Conservation (phyloP, 2,797 vertebrate species). For the Chiloscyllium punctatum region DNA sequence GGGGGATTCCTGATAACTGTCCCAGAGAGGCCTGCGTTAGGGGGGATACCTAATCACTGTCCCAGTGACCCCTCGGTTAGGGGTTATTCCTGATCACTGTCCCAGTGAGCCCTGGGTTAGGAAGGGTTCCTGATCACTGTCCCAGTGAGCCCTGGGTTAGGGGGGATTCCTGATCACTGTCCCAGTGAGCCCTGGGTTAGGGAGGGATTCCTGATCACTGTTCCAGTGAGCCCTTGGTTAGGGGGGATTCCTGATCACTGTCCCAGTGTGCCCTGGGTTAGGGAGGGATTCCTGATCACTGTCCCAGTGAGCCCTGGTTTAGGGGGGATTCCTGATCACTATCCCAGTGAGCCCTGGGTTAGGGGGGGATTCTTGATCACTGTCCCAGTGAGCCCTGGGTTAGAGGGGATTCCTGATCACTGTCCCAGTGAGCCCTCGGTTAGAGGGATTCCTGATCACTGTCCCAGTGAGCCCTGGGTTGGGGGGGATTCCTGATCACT, state of each 20-base stretch:
- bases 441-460: neutral
- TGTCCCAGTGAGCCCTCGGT: neutral
- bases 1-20: neutral
- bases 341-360: neutral
- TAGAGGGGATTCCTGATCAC: neutral
- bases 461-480: neutral
- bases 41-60: neutral
- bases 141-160: neutral
- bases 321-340: neutral
- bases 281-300: neutral
- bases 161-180: neutral
- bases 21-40: neutral
- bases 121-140: neutral
- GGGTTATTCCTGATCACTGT: neutral
- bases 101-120: neutral
- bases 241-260: neutral
- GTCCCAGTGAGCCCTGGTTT: neutral
- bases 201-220: neutral
- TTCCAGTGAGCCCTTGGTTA: neutral
- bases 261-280: neutral
- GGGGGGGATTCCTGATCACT: neutral
- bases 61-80: neutral
- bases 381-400: neutral
- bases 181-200: neutral
- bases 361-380: neutral